Evolutionary conservation across 2,113 vertebrate species (phyloP), one percentile per base, ranked within the genome.

Genomic region (Leucosticte australis): DNA sequence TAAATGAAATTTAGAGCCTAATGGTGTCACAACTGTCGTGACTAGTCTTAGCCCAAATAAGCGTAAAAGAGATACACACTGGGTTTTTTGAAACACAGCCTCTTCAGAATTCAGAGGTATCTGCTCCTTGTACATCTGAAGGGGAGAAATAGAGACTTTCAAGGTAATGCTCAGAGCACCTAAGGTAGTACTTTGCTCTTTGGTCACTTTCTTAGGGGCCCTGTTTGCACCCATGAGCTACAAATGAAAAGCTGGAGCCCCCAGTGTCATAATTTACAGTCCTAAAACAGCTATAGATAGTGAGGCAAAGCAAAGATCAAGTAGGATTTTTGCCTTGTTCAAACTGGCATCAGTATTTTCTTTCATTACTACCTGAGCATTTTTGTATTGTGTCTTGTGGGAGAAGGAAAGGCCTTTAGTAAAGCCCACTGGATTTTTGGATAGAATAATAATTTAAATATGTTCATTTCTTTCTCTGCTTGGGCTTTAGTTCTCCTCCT

Each of bases 51-150:
- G 27, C 73, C 8, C n/a, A 85, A 91, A 64, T 37, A 79, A 76
- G 13, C 0, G 0, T 31, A 41, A 55, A 79, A 68, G 35, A 69
- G 26, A 50, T 17, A 37, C 11, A 50, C 18, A 10, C 1, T 1
- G 1, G 1, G 30, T 27, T 55, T 71, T 50, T 52, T 41, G 16
- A 92, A 78, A 13, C 14, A 63, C 6, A 64, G 8, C 3, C 10
- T 52, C 27, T 82, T 68, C 35, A 47, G 39, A 50, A 79, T 60
- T 84, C 70, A 60, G 15, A 53, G 11, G 1, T 67, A 4, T 56
- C 44, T 78, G 22, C 31, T 75, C 39, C 17, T 71, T 52, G 5
- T 52, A 44, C 9, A 64, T 35, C 12, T 20, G 49, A 42, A 78
- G 16, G 19, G 14, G 21, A 87, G 35, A 89, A 62, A 94, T 2